Percentiles rank a stretch among this genome's conserved stretches.
phyloP scores from a whole-genome alignment of 2,797 vertebrate species.

The Paedocypris micromegethes region DNA sequence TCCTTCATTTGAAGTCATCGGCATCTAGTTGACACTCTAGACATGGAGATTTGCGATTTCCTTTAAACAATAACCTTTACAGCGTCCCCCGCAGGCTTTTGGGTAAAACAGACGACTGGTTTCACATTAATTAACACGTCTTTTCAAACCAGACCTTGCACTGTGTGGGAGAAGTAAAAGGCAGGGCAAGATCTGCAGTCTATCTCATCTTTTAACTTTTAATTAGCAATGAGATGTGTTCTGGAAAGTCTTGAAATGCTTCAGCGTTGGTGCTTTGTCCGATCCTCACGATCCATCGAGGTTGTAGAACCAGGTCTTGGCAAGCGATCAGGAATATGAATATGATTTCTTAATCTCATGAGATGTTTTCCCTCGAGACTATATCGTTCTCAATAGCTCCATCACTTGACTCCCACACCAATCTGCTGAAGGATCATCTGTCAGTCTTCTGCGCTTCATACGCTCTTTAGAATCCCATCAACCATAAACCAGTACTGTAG shows the following conservation, averaged over 20 bases:
- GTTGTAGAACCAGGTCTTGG: background rate
- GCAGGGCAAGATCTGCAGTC: background rate
- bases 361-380: slow-evolving; percentile 3
- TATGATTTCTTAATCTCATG: background rate
- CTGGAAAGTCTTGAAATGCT: background rate
- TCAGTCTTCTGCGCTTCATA: slow-evolving; percentile 16
- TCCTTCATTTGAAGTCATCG: too few species aligned
- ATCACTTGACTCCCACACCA: slow-evolving; percentile 9
- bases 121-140: slow-evolving; percentile 26
- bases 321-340: slow-evolving; percentile 7
- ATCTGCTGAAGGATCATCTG: slow-evolving; percentile 3
- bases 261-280: slow-evolving; percentile 1
- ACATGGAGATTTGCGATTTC: background rate
- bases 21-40: too few species aligned
- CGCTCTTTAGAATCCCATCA: background rate
- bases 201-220: slow-evolving; percentile 9
- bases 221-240: slow-evolving; percentile 13
- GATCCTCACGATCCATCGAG: background rate
- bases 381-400: slow-evolving; percentile 1
- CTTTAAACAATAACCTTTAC: background rate
- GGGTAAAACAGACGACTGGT: slow-evolving; percentile 1
- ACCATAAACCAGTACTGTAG: background rate
- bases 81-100: background rate
- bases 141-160: background rate
- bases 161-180: slow-evolving; percentile 4